These are phyloP conservation scores for Enteromius mattozi DNA, from an alignment of 2,797 vertebrate species.

Conservation along the genomic window DNA sequence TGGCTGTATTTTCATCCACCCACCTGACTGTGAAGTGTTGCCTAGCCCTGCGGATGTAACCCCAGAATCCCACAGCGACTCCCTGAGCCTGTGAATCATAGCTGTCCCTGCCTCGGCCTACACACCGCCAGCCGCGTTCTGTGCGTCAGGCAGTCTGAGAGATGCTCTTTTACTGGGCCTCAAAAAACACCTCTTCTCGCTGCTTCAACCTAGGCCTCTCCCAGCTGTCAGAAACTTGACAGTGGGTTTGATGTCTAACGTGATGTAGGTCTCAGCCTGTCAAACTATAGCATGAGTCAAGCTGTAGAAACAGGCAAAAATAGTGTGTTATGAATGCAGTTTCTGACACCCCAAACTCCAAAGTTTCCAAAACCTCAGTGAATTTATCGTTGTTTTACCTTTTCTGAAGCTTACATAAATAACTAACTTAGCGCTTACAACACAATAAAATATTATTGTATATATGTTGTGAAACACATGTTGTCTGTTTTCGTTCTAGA, in stretches of 20 bases:
- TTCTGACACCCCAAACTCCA: neutral
- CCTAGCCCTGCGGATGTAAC: slow-evolving; percentile 55
- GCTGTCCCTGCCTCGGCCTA: slow-evolving; percentile 49
- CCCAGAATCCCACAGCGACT: slow-evolving; percentile 49
- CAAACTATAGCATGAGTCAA: neutral
- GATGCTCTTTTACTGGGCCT: slow-evolving; percentile 27
- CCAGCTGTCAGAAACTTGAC: slow-evolving; percentile 32
- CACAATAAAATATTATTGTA: neutral
- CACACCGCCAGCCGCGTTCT: slow-evolving; percentile 46
- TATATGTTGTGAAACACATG: no score
- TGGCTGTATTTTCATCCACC: slow-evolving; percentile 49
- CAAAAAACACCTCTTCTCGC: neutral
- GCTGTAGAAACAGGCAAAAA: slow-evolving; percentile 9
- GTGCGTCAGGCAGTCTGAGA: slow-evolving; percentile 51
- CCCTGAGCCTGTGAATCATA: slow-evolving; percentile 55
- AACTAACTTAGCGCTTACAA: neutral
- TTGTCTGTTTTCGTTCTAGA: neutral
- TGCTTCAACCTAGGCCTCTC: slow-evolving; percentile 14
- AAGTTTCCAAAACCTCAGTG: neutral
- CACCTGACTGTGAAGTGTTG: slow-evolving; percentile 52
- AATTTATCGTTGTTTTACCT: neutral
- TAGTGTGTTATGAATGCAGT: neutral
- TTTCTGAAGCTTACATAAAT: neutral
- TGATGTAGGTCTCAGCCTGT: slow-evolving; percentile 21
- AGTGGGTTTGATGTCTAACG: slow-evolving; percentile 18